Evolutionary conservation across 1,140 invertebrate species (phyloP).

Genomic region (Aleiodes sp.): DNA sequence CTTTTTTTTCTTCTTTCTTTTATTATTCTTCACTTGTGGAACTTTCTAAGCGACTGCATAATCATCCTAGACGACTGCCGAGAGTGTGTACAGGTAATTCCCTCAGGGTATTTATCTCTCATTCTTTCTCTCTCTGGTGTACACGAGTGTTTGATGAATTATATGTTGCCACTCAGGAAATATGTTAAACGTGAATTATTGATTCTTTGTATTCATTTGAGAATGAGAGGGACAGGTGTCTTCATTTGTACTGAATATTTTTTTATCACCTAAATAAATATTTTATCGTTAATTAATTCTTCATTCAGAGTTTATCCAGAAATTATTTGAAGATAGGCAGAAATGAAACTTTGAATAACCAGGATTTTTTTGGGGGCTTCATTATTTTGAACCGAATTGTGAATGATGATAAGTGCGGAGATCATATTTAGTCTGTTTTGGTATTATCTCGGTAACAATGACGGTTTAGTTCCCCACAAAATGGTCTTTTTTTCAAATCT

Average conservation of each 20-base stretch:
- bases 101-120: neutral
- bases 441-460: too few relatives aligned
- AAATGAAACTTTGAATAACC: too few relatives aligned
- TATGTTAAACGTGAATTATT: neutral
- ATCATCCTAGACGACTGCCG: slow-evolving; percentile 18
- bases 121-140: neutral
- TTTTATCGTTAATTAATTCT: too few relatives aligned
- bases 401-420: too few relatives aligned
- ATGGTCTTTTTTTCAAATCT: too few relatives aligned
- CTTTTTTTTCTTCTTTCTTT: slow-evolving; percentile 28
- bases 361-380: too few relatives aligned
- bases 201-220: neutral
- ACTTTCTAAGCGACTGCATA: slow-evolving; percentile 40
- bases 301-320: too few relatives aligned
- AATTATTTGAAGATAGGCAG: too few relatives aligned
- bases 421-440: too few relatives aligned
- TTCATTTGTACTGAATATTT: neutral
- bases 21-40: neutral
- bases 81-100: slow-evolving; percentile 30
- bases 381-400: too few relatives aligned
- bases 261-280: too few relatives aligned
- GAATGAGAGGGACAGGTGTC: neutral
- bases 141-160: neutral
- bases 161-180: neutral
- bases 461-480: too few relatives aligned